Percentiles rank a stretch among this genome's conserved stretches.
phyloP scores from a whole-genome alignment of 2,888 invertebrate species.

The Chrysolina haemoptera region DNA sequence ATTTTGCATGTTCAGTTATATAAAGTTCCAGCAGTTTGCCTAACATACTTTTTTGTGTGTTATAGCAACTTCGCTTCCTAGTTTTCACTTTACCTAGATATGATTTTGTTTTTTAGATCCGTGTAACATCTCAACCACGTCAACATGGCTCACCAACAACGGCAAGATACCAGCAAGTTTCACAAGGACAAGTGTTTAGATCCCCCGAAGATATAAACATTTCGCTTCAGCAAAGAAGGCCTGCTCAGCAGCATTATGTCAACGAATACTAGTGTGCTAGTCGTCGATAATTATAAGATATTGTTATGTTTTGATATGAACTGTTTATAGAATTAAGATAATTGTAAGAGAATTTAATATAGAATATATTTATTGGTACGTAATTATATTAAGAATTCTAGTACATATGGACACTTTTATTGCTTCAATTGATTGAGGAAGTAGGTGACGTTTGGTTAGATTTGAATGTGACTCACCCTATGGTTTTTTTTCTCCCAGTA shows the following conservation, averaged over 20 bases:
- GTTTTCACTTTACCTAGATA: no score
- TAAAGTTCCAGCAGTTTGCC: no score
- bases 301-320: slow-evolving; percentile 22
- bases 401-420: no score
- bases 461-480: no score
- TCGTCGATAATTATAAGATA: not conserved
- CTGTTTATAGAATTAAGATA: slow-evolving; percentile 8
- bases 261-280: slow-evolving; percentile 38
- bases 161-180: slow-evolving; percentile 69
- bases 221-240: slow-evolving; percentile 86
- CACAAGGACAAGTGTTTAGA: slow-evolving; percentile 82
- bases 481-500: no score
- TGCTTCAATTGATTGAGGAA: no score
- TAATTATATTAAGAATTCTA: no score
- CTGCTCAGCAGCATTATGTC: slow-evolving; percentile 65
- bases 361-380: slow-evolving; percentile 31
- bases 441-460: no score
- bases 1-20: no score
- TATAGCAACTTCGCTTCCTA: no score
- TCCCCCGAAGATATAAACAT: slow-evolving; percentile 91
- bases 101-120: slow-evolving; percentile 46
- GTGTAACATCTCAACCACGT: slow-evolving; percentile 55
- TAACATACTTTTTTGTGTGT: no score
- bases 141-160: slow-evolving; percentile 53
- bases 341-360: slow-evolving; percentile 53